Conservation (phyloP, 2,113 vertebrate genomes). For the Synodontis membranacea region DNA sequence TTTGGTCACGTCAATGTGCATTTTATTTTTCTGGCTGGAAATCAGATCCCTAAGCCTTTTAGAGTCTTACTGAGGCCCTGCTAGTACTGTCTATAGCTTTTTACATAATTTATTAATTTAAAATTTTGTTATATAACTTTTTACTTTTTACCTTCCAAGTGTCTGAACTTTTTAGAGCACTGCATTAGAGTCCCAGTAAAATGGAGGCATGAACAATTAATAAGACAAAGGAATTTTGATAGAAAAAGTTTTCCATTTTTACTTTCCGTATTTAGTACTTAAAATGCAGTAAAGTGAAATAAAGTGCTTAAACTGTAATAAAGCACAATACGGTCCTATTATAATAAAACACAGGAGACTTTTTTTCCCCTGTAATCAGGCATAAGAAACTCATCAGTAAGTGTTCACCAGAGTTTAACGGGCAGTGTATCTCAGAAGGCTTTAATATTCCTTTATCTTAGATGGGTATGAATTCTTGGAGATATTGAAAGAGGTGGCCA, state of each 20-base stretch:
- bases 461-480: slow-evolving; percentile 97
- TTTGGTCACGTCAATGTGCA: too few species aligned
- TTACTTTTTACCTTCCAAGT: too few species aligned
- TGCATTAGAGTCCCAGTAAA: background rate
- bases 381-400: background rate
- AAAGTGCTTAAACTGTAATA: background rate
- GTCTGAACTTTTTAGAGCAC: background rate
- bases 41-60: too few species aligned
- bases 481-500: slow-evolving; percentile 93
- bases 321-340: background rate
- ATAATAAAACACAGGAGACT: background rate
- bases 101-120: too few species aligned
- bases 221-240: background rate
- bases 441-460: slow-evolving; percentile 60
- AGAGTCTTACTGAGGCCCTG: too few species aligned
- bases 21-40: too few species aligned
- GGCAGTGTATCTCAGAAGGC: background rate
- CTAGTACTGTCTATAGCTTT: background rate
- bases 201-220: background rate
- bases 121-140: too few species aligned
- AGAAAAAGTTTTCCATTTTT: background rate
- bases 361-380: background rate
- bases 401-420: background rate
- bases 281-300: background rate
- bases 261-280: background rate